A percentile compares a stretch with the other conserved stretches of the same genome.
Evolutionary conservation across 64 coral and sea anemone genomes (phyloP).

Genomic region (Actinia tenebrosa): DNA sequence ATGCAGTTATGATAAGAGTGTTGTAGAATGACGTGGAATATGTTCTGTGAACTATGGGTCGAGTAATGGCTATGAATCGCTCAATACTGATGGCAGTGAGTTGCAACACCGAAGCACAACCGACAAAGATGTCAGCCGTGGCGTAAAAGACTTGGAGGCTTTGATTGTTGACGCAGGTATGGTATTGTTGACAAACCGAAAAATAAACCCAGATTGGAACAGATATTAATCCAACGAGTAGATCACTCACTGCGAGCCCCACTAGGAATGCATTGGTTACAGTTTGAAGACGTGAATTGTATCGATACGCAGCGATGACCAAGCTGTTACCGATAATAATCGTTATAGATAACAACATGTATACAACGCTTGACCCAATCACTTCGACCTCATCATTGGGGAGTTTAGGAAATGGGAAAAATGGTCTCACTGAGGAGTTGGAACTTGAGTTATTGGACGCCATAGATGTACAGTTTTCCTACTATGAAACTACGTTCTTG

Average conservation of each 20-base stretch:
- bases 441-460: background rate
- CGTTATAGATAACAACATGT: slow-evolving; percentile 39
- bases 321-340: slow-evolving; percentile 63
- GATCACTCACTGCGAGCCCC: slow-evolving; percentile 74
- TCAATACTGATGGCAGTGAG: slow-evolving; percentile 87
- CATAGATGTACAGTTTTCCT: background rate
- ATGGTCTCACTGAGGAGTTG: background rate
- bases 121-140: slow-evolving; percentile 67
- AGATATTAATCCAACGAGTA: slow-evolving; percentile 73
- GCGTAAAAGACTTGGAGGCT: slow-evolving; percentile 39
- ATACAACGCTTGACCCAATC: slow-evolving; percentile 33
- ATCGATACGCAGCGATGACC: slow-evolving; percentile 53
- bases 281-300: slow-evolving; percentile 43
- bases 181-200: slow-evolving; percentile 40
- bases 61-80: slow-evolving; percentile 68
- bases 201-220: slow-evolving; percentile 84
- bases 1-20: slow-evolving; percentile 35
- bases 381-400: slow-evolving; percentile 34
- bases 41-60: slow-evolving; percentile 60
- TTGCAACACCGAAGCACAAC: slow-evolving; percentile 75
- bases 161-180: slow-evolving; percentile 1
- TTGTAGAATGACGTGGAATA: slow-evolving; percentile 61
- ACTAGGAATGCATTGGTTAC: slow-evolving; percentile 73
- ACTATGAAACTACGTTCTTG: background rate
- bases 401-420: background rate